These are phyloP conservation scores for Oceanodroma tethys DNA, from an alignment of 2,113 vertebrate genomes.

Conservation along the genomic window DNA sequence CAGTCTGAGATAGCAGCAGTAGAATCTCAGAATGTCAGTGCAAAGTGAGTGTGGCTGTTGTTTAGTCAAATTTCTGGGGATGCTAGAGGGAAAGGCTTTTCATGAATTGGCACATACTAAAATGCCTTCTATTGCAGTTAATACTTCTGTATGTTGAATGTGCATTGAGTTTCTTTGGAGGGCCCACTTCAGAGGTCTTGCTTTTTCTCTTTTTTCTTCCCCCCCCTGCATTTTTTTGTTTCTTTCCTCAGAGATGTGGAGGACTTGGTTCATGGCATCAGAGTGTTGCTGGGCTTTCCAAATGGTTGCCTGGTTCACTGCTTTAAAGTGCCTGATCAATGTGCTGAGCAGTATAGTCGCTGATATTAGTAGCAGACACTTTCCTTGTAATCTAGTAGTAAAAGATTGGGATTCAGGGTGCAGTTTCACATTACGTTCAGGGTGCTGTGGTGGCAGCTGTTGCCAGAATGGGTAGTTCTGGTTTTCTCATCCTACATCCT, in stretches of 20 bases:
- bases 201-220: background rate
- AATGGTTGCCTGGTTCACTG: background rate
- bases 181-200: background rate
- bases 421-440: background rate
- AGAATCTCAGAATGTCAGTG: background rate
- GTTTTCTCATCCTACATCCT: background rate
- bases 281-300: background rate
- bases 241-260: background rate
- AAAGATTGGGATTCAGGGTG: background rate
- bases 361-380: background rate
- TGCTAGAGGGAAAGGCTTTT: background rate
- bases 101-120: background rate
- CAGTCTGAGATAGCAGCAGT: fast-evolving
- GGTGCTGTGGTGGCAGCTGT: background rate
- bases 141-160: background rate
- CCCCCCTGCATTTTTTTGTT: fast-evolving
- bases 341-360: background rate
- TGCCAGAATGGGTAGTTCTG: background rate
- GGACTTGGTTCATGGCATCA: background rate
- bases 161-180: background rate
- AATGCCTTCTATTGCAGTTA: background rate
- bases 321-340: background rate
- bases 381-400: background rate
- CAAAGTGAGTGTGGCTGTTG: background rate
- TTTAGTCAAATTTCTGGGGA: background rate